Evolutionary conservation across 2,888 invertebrate genomes (phyloP), one percentile per base, ranked within the genome.

Genomic region (Pristionchus fissidentatus): DNA sequence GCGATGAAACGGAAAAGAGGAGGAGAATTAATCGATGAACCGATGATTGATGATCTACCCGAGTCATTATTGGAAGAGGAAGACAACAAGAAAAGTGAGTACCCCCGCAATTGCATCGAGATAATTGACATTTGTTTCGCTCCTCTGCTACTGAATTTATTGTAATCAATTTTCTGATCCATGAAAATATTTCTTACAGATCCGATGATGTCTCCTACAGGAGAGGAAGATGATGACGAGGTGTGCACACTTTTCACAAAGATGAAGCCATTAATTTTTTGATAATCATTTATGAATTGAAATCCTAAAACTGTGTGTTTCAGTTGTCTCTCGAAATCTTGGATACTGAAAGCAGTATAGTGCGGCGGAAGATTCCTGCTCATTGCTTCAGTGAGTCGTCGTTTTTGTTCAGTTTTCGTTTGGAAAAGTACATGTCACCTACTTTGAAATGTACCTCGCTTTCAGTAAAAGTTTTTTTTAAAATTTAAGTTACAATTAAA

Each of bases 181-280:
- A 26, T 57, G 57, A 15, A 35, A 38, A 19, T 38, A 0, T 73
- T 43, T 43, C 26, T 38, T 52, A 49, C 46, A 49, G 52, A 46
- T 10, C 13, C n/a, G 7, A 78, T 10, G 2, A 41, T 57, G 0
- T n/a, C n/a, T 38, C 15, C 26, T 7, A 38, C 57, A 38, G 79
- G 26, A 79, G 79, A 79, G 38, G 79, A 79, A 8, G 79, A 79
- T 15, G 79, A 79, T 7, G 79, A 79, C n/a, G 79, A 79, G 35
- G 79, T 77, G 15, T 32, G 49, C 49, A 15, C 15, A 46, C 15
- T 46, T 46, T 46, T 7, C 7, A 46, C 46, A 10, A 15, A 55
- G 55, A 55, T 55, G 55, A 55, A 55, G n/a, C n/a, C n/a, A 55
- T 15, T 55, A 4, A n/a, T 55, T n/a, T 13, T 55, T 55, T 22